A percentile compares a stretch with the other conserved stretches of the same genome.
Evolutionary conservation across 2,888 invertebrate species (phyloP).

Genomic region (Laspeyria flexula): DNA sequence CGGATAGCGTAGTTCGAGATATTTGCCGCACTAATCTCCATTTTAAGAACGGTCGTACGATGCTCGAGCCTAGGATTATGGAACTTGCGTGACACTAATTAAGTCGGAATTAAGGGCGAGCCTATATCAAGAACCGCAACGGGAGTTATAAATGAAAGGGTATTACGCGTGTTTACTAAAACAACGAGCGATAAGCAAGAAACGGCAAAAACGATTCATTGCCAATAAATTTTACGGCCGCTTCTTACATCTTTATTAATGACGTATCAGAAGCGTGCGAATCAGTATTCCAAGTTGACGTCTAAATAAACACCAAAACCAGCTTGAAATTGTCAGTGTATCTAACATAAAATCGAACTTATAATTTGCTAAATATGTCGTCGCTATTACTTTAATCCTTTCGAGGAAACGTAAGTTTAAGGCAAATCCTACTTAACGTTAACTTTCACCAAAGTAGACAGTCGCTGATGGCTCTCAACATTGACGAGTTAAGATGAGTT

Average conservation of each 20-base stretch:
- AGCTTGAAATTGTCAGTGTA: slow-evolving; percentile 26
- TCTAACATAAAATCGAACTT: slow-evolving; percentile 27
- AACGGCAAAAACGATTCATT: slow-evolving; percentile 50
- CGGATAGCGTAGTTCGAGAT: slow-evolving; percentile 81
- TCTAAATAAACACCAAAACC: slow-evolving; percentile 34
- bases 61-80: slow-evolving; percentile 83
- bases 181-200: slow-evolving; percentile 57
- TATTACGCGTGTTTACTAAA: slow-evolving; percentile 77
- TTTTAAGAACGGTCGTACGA: slow-evolving; percentile 85
- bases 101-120: slow-evolving; percentile 84
- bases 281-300: slow-evolving; percentile 33
- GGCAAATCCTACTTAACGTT: slow-evolving; percentile 82
- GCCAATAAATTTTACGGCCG: slow-evolving; percentile 32
- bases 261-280: slow-evolving; percentile 16
- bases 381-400: slow-evolving; percentile 79
- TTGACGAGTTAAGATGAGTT: slow-evolving; percentile 78
- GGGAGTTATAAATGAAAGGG: slow-evolving; percentile 85
- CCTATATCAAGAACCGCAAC: slow-evolving; percentile 83
- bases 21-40: slow-evolving; percentile 84
- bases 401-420: slow-evolving; percentile 73
- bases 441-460: slow-evolving; percentile 82
- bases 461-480: slow-evolving; percentile 80
- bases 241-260: slow-evolving; percentile 22
- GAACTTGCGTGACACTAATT: slow-evolving; percentile 86
- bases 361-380: slow-evolving; percentile 62